phyloP scores from a whole-genome alignment of 37 sponge, comb jelly and placozoan genomes.

The Geodia barretti region DNA sequence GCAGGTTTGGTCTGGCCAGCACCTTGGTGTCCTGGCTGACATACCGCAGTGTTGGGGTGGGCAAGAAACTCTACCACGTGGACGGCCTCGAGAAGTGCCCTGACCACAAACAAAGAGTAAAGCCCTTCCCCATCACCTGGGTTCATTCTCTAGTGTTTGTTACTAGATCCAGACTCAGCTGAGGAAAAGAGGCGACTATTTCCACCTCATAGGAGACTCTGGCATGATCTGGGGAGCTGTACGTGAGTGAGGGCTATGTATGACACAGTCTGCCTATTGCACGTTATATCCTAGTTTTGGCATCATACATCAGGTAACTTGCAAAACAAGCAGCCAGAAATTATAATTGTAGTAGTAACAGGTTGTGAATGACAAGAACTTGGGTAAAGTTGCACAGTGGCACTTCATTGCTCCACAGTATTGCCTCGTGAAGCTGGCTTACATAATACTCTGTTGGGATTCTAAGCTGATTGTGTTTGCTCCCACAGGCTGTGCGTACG shows the following conservation, averaged over 20 bases:
- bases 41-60: slow-evolving; percentile 92
- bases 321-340: too few relatives aligned
- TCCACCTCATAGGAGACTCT: slow-evolving; percentile 67
- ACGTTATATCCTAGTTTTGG: too few relatives aligned
- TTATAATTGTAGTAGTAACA: too few relatives aligned
- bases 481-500: slow-evolving; percentile 79
- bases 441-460: background rate
- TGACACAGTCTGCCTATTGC: too few relatives aligned
- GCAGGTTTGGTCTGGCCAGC: slow-evolving; percentile 91
- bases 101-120: slow-evolving; percentile 61
- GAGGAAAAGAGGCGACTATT: slow-evolving; percentile 74
- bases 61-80: slow-evolving; percentile 85
- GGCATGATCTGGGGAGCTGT: slow-evolving; percentile 77
- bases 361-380: too few relatives aligned
- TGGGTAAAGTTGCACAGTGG: too few relatives aligned
- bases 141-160: background rate
- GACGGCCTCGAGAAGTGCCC: slow-evolving; percentile 73
- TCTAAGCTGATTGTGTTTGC: background rate
- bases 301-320: too few relatives aligned
- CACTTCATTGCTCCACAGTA: background rate
- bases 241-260: slow-evolving; percentile 22
- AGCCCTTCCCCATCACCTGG: too few relatives aligned
- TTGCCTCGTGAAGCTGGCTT: background rate
- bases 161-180: slow-evolving; percentile 18
- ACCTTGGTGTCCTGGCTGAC: slow-evolving; percentile 88